Evolutionary conservation across 2,113 vertebrate genomes (phyloP).

Genomic region (Zosterops hypoxanthus): DNA sequence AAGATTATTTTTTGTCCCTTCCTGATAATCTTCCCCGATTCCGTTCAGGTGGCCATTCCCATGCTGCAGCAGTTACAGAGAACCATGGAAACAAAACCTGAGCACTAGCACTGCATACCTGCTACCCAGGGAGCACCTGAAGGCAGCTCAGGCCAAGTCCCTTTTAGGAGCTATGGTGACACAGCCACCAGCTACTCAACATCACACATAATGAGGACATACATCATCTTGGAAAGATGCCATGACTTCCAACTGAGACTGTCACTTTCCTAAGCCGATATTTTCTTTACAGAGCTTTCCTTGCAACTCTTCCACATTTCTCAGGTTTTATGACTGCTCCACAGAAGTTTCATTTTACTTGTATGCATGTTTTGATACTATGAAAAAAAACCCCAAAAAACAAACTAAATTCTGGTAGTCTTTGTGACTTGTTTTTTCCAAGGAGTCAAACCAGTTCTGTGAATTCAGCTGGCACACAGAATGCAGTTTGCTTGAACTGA

Average conservation of each 20-base stretch:
- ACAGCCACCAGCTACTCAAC: neutral
- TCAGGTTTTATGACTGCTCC: neutral
- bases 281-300: neutral
- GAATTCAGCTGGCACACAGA: neutral
- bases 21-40: neutral
- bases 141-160: neutral
- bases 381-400: neutral
- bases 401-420: neutral
- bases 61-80: neutral
- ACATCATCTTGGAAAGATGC: neutral
- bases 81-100: neutral
- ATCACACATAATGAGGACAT: neutral
- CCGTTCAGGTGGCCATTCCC: neutral
- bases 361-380: neutral
- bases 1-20: neutral
- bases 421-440: neutral
- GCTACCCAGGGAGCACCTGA: neutral
- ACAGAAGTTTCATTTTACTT: neutral
- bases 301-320: neutral
- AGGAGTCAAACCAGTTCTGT: neutral
- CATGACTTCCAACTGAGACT: neutral
- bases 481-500: neutral
- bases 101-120: neutral
- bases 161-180: neutral
- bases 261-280: neutral